Percentiles rank a stretch among this genome's conserved stretches.
These are phyloP conservation scores for Blera fallax DNA, from an alignment of 2,888 invertebrate species.

Conservation along the genomic window DNA sequence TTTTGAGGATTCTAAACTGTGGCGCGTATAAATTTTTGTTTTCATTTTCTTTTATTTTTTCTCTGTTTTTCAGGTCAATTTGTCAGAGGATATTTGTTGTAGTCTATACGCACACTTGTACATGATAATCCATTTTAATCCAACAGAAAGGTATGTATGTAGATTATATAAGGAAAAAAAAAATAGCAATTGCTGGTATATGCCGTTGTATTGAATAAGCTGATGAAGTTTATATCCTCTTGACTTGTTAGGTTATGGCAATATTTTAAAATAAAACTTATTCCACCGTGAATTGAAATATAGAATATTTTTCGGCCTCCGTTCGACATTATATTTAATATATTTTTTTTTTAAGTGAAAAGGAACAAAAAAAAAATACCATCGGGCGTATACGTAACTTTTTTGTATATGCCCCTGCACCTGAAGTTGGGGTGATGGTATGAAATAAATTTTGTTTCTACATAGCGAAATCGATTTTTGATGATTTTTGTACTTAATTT, in stretches of 20 bases:
- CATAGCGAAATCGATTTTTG: too few relatives aligned
- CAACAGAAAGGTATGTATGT: constrained; percentile 3
- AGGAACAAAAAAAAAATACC: too few relatives aligned
- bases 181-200: background rate
- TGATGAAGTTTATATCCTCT: background rate
- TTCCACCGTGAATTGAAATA: constrained; percentile 20
- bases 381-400: too few relatives aligned
- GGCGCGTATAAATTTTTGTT: background rate
- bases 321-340: background rate
- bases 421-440: too few relatives aligned
- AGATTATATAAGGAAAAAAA: background rate
- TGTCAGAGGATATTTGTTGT: background rate
- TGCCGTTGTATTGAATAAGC: background rate
- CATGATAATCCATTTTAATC: background rate
- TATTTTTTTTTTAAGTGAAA: too few relatives aligned
- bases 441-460: too few relatives aligned
- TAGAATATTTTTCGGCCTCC: background rate
- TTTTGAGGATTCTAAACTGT: background rate
- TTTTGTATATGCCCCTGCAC: too few relatives aligned
- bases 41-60: background rate
- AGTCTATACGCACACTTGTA: background rate
- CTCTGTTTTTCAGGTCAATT: background rate
- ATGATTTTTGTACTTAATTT: too few relatives aligned
- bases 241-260: background rate
- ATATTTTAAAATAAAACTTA: constrained; percentile 1